These are phyloP conservation scores for Hirundo rustica DNA, from an alignment of 2,797 vertebrate genomes.

Conservation along the genomic window DNA sequence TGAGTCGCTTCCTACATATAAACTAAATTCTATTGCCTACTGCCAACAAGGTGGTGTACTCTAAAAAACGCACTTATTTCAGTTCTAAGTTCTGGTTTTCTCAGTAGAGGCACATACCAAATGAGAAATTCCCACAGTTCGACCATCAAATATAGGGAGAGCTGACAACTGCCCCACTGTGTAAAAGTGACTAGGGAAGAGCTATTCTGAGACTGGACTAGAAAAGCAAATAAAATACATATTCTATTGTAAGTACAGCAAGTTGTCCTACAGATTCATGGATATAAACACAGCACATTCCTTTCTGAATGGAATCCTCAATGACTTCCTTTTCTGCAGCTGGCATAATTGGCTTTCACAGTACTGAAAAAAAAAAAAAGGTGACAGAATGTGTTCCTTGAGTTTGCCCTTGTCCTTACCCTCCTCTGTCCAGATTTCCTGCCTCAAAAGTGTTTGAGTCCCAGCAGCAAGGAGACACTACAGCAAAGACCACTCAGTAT, in stretches of 20 bases:
- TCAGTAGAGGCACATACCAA: neutral
- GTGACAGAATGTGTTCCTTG: neutral
- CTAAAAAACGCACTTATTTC: neutral
- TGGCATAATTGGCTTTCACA: neutral
- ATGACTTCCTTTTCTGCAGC: neutral
- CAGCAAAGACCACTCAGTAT: accelerated
- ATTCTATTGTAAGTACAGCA: neutral
- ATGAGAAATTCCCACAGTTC: neutral
- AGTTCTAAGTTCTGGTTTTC: neutral
- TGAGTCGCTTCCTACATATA: neutral
- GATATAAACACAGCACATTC: neutral
- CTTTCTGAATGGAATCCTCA: neutral
- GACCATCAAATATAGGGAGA: neutral
- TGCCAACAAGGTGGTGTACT: neutral
- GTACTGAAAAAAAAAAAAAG: neutral
- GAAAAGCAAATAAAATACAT: neutral
- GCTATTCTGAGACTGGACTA: neutral
- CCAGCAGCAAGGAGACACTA: neutral
- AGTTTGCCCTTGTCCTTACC: neutral
- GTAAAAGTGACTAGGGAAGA: neutral
- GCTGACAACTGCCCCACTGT: neutral
- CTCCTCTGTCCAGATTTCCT: neutral
- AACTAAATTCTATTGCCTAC: neutral
- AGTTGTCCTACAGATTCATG: neutral
- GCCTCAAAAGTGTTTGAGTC: neutral